Evolutionary conservation across 2,888 invertebrate genomes (phyloP), one percentile per base, ranked within the genome.

Genomic region (Mesorhabditis spiculigera): DNA sequence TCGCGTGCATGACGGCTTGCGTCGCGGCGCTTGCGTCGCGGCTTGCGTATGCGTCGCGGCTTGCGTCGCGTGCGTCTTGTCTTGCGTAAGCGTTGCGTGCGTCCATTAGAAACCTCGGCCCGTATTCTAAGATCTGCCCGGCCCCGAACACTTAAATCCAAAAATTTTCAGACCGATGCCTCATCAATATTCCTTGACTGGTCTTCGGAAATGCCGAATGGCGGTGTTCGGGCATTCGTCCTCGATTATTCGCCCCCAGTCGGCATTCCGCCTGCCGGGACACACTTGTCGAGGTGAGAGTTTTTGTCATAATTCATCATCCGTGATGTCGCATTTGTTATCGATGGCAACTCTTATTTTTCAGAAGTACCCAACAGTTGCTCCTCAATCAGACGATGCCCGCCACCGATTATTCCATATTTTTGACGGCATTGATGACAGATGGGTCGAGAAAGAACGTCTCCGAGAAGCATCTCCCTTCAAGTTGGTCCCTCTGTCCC

Each of bases 191-290:
- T 75, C 45, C 74, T 81, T 66, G 81, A 81, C 69, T 81, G 79
- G 75, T 71, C 73, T 10, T 68, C 71, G n/a, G 71, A 77, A 63
- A 73, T 76, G 28, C 62, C 75, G 28, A 77, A 75, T 13, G 45
- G 62, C 6, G 71, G 73, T 43, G 70, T 73, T 8, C 77, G 77
- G 69, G 74, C 76, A n/a, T 78, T 74, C 65, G 66, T 81, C 44
- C 73, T 83, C 66, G 80, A 83, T 63, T 83, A 83, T 65, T 66
- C 74, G 10, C 83, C 83, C 5, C 81, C 80, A 0, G 76, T 81
- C 28, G 83, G 83, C 28, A 73, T 42, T 41, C 71, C 69, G 8
- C 44, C 45, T 43, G 42, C 66, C 43, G 68, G 68, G 45, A 66
- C 10, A 43, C 65, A 65, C 6, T 43, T 65, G 13, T 65, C 28